Conservation (phyloP, 2,113 vertebrate species). For the Sclerurus mexicanus region DNA sequence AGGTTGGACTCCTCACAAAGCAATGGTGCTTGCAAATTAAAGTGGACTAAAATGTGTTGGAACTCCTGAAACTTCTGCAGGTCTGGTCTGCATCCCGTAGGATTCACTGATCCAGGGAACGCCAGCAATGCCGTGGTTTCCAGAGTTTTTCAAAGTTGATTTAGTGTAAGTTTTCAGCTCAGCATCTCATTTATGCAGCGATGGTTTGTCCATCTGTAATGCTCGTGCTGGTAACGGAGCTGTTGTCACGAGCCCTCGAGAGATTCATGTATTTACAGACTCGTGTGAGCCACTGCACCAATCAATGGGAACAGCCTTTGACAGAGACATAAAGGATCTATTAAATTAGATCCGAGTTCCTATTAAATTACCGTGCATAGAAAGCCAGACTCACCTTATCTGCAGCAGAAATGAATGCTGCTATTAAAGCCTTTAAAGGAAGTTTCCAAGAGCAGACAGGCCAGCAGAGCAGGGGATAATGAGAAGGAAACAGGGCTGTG, state of each 20-base stretch:
- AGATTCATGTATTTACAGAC: slow-evolving; percentile 73
- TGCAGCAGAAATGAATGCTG: slow-evolving; percentile 77
- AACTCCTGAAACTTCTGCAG: neutral
- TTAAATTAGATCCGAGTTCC: slow-evolving; percentile 73
- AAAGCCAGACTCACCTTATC: slow-evolving; percentile 71
- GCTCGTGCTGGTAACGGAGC: slow-evolving; percentile 4
- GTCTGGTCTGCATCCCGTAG: neutral
- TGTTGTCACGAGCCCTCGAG: slow-evolving; percentile 40
- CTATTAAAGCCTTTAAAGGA: slow-evolving; percentile 69
- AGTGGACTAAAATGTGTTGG: neutral
- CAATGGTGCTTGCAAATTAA: neutral
- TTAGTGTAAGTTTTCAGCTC: neutral
- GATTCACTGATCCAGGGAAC: neutral
- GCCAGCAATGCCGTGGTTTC: neutral
- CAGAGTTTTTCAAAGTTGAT: neutral
- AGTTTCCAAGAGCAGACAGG: slow-evolving; percentile 44
- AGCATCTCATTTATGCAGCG: neutral
- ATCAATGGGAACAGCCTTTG: slow-evolving; percentile 70
- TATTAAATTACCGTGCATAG: slow-evolving; percentile 71
- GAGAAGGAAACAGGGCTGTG: slow-evolving; percentile 6
- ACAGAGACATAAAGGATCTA: slow-evolving; percentile 72
- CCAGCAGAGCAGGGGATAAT: slow-evolving; percentile 16
- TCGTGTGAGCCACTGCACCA: slow-evolving; percentile 61
- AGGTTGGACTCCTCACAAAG: neutral
- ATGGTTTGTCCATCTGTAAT: neutral